phyloP scores from a whole-genome alignment of 35 echinoderm and acorn worm species.

The Amphiura filiformis region DNA sequence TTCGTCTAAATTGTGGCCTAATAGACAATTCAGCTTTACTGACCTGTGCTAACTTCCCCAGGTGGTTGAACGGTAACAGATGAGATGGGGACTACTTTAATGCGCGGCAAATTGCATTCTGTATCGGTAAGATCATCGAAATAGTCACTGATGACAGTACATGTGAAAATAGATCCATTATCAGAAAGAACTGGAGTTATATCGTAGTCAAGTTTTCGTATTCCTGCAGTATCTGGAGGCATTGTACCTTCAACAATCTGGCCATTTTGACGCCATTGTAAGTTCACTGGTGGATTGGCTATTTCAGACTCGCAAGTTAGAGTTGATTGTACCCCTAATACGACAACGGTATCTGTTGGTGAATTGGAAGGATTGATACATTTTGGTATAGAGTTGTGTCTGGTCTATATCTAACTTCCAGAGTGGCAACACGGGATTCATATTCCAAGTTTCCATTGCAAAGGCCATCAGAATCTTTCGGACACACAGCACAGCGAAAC shows the following conservation, averaged over 20 bases:
- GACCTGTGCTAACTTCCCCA: background rate
- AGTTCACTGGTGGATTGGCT: background rate
- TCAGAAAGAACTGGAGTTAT: background rate
- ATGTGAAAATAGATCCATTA: background rate
- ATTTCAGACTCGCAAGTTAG: background rate
- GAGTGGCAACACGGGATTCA: background rate
- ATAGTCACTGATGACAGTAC: background rate
- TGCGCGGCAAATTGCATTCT: background rate
- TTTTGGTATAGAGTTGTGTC: background rate
- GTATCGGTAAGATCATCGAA: background rate
- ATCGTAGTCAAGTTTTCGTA: background rate
- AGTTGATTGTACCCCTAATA: background rate
- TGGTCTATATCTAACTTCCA: background rate
- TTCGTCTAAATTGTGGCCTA: too few species aligned
- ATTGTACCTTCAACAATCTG: background rate
- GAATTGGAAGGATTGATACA: background rate
- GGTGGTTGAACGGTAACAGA: background rate
- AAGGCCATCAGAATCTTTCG: background rate
- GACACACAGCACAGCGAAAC: background rate
- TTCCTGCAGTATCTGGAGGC: background rate
- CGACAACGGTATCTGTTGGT: background rate
- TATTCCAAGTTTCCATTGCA: background rate
- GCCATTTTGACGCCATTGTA: background rate
- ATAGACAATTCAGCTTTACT: too few species aligned
- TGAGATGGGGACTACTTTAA: background rate